Base-by-base conservation (phyloP, 2,797 vertebrate genomes). In the Morus bassanus region DNA sequence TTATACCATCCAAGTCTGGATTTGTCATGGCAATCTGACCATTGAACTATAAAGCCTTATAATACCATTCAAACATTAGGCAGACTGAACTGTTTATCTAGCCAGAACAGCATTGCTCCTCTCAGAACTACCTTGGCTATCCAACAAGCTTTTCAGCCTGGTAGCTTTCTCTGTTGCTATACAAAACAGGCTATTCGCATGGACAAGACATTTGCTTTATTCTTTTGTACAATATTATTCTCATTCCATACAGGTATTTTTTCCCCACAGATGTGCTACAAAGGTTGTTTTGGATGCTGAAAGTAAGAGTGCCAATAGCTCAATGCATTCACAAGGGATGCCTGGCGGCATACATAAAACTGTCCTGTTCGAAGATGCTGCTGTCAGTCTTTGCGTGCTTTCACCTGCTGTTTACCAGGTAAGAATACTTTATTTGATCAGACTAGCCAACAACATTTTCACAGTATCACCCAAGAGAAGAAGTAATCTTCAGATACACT, bases 201-300 rank as follows among this genome's bases (percentile, higher is more conserved):
- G 60, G 91, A 85, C 53, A 37, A 76, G 67, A 63, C 63, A 64
- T 64, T 24, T 43, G 60, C 37, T 94, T 94, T 64, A 56, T 57
- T 91, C 73, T 78, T 54, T 30, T 54, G 60, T 60, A 94, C 64
- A 65, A 21, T 28, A 33, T 8, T 30, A 85, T 89, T 89, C 88
- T 91, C 72, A 79, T 74, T 91, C 86, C n/a, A 63, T 2, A 7
- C 53, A 53, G 79, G 75, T 90, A 45, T 35, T 70, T 78, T 54
- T 6, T 2, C 9, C 37, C 48, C 50, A 43, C 10, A 27, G 37
- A 30, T 5, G 10, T 27, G 31, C 27, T 74, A 77, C 56, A 84
- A 60, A 83, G 88, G 60, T 94, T 93, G 61, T 67, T 94, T 31
- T 25, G 60, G 63, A 93, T 83, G 88, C 68, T 85, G 85, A 50